Evolutionary conservation across 1,140 invertebrate genomes (phyloP), one percentile per base, ranked within the genome.

Genomic region (Penaeus indicus): DNA sequence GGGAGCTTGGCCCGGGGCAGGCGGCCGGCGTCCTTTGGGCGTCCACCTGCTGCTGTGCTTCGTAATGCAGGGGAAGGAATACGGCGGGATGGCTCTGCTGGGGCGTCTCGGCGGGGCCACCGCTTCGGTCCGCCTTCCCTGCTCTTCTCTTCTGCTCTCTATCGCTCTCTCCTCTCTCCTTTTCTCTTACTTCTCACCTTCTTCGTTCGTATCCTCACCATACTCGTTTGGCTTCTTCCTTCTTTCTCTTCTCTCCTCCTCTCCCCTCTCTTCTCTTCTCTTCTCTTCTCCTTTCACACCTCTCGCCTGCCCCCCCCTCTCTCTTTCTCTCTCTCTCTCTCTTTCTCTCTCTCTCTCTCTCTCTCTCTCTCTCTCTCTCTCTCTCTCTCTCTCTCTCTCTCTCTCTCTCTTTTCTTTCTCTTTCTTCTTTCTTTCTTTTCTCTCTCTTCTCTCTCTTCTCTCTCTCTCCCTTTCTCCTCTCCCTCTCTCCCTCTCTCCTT

Each of bases 301-400:
- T 64, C 11, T 83, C 62, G 10, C 63, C 81, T 83, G 25, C 63
- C 54, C 67, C 32, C 42, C 81, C 42, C 81, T 63, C 81, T 83
- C 60, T 64, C 60, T 83, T 62, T 64, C 81, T 83, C 62, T 64
- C 81, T 64, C 60, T 62, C 62, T 63, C 81, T 63, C 81, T 83
- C 60, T 64, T 62, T 63, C 81, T 83, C 60, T 64, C 81, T 64
- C 62, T 64, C 25, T 64, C 81, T 63, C 54, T n/a, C 54, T 62
- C 60, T 54, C 60, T n/a, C 21, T 42, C 60, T 54, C 38, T 21
- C 38, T 21, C 75, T 25, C 38, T 21, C 21, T 79, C 19, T 61
- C 60, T 25, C 13, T 18, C 60, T 81, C 18, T 61, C 54, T 54
- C 54, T 25, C 1, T 54, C 38, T 19, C 42, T 81, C 42, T 22